phyloP scores from a whole-genome alignment of 2,888 invertebrate species.

The Sialis lutaria region DNA sequence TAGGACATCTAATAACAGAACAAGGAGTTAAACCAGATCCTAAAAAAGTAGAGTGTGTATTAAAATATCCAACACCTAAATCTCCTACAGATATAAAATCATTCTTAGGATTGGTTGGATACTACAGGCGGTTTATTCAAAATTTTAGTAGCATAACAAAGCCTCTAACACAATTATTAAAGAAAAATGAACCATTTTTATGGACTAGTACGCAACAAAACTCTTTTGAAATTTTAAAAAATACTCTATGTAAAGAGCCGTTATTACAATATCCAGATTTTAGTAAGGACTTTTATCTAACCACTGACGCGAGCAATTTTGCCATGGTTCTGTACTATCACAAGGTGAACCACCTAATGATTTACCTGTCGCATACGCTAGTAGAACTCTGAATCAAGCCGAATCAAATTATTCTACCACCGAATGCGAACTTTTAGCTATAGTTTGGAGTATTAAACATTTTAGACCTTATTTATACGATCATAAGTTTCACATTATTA shows the following conservation, averaged over 20 bases:
- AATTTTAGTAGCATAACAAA: background rate
- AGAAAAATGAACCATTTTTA: background rate
- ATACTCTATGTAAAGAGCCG: background rate
- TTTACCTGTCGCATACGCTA: too few relatives aligned
- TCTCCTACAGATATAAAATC: background rate
- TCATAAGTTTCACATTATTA: too few relatives aligned
- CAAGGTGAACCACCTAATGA: too few relatives aligned
- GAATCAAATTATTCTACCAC: too few relatives aligned
- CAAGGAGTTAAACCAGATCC: too few relatives aligned
- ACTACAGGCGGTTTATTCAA: background rate
- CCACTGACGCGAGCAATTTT: too few relatives aligned
- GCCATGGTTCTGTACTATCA: too few relatives aligned
- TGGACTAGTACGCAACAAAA: background rate
- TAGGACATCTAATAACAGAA: constrained; percentile 15
- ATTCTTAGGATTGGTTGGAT: background rate
- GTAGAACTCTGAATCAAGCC: too few relatives aligned
- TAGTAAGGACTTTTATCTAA: background rate
- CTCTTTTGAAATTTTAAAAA: background rate
- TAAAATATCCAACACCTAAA: background rate
- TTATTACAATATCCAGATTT: constrained; percentile 4
- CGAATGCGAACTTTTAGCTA: too few relatives aligned
- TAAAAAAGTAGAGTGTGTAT: background rate
- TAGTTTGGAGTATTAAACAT: too few relatives aligned
- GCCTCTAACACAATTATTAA: background rate
- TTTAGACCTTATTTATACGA: too few relatives aligned